Conservation (phyloP, 2,113 vertebrate species). For the Ranitomeya imitator region DNA sequence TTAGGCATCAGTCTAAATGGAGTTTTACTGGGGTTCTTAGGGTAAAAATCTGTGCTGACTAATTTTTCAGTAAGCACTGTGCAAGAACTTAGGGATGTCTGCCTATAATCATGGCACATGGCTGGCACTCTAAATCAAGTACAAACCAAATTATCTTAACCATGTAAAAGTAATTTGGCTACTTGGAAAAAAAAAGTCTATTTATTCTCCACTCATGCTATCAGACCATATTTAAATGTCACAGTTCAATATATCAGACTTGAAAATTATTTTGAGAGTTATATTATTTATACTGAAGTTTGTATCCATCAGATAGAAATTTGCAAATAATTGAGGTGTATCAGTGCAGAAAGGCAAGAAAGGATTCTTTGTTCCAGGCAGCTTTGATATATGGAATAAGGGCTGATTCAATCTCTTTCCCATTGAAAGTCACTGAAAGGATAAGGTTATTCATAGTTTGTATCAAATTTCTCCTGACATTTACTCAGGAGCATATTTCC, state of each 20-base stretch:
- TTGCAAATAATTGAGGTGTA: slow-evolving; percentile 55
- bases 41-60: not conserved
- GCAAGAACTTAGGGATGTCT: not conserved
- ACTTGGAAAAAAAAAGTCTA: not conserved
- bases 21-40: too few species aligned
- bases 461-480: slow-evolving; percentile 64
- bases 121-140: not conserved
- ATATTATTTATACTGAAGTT: slow-evolving; percentile 46
- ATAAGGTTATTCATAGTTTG: slow-evolving; percentile 63
- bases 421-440: slow-evolving; percentile 61
- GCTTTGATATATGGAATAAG: slow-evolving; percentile 59
- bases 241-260: slow-evolving; percentile 13
- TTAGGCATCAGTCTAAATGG: too few species aligned
- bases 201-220: not conserved
- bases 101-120: not conserved
- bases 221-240: not conserved
- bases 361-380: slow-evolving; percentile 50
- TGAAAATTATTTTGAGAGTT: slow-evolving; percentile 25
- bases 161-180: not conserved
- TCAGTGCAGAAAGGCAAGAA: slow-evolving; percentile 61
- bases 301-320: slow-evolving; percentile 61
- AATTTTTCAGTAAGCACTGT: not conserved
- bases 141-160: not conserved
- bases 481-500: slow-evolving; percentile 63
- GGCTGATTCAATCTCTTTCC: slow-evolving; percentile 59